These are phyloP conservation scores for Amazona ochrocephala DNA, from an alignment of 2,797 vertebrate species.

Conservation along the genomic window DNA sequence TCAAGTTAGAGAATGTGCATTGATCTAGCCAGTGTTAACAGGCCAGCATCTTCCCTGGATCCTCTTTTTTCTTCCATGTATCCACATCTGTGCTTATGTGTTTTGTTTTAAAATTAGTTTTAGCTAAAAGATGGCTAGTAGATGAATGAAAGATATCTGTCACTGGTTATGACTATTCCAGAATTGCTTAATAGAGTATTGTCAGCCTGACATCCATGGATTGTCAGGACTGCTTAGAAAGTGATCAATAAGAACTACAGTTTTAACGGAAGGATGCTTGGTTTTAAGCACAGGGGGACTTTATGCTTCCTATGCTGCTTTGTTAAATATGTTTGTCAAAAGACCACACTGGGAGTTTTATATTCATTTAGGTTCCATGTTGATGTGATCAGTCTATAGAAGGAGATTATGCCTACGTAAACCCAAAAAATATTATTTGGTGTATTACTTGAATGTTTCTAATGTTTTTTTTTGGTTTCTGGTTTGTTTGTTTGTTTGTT, in stretches of 20 bases:
- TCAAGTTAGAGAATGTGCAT: rapidly evolving
- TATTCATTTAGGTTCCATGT: neutral
- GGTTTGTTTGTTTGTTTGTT: too few relatives aligned
- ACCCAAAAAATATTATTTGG: neutral
- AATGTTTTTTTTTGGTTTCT: neutral
- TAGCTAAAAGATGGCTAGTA: neutral
- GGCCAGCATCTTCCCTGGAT: neutral
- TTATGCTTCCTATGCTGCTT: neutral
- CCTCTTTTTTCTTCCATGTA: neutral
- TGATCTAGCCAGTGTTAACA: neutral
- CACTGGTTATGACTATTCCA: neutral
- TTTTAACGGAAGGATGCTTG: neutral
- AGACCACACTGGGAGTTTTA: neutral
- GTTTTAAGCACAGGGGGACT: neutral
- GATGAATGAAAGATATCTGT: neutral
- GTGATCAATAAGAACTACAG: neutral
- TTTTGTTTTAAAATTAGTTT: neutral
- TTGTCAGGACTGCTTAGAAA: neutral
- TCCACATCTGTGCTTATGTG: neutral
- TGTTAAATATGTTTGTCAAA: neutral
- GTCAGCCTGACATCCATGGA: neutral
- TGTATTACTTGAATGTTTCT: neutral
- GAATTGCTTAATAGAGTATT: neutral
- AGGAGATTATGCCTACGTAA: neutral
- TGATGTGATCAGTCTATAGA: neutral